These are phyloP conservation scores for Anableps anableps DNA, from an alignment of 2,797 vertebrate genomes.

Conservation along the genomic window DNA sequence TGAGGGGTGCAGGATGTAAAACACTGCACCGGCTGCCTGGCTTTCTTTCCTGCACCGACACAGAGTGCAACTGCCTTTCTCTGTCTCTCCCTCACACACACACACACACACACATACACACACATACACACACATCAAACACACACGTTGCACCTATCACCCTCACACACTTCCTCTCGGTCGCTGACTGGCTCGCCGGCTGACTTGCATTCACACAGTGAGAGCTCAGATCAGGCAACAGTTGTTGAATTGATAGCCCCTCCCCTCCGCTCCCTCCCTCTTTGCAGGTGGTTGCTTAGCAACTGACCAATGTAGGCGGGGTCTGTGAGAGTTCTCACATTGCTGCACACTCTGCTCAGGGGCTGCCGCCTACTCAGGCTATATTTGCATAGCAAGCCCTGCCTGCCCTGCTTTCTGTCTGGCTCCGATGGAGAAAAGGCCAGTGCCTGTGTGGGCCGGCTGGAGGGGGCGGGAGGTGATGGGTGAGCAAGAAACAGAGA, in stretches of 20 bases:
- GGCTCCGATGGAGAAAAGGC: constrained; percentile 44
- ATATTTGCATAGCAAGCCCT: constrained; percentile 76
- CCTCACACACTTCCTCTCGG: constrained; percentile 46
- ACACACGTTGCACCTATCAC: constrained; percentile 50
- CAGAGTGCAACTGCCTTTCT: constrained; percentile 23
- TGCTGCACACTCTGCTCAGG: constrained; percentile 66
- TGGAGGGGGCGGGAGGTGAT: constrained; percentile 39
- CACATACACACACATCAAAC: constrained; percentile 28
- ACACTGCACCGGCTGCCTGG: constrained; percentile 58
- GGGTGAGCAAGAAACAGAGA: constrained; percentile 53
- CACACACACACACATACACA: constrained; percentile 18
- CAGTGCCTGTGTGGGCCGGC: constrained; percentile 42
- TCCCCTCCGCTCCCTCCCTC: constrained; percentile 45
- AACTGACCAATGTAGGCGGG: constrained; percentile 76
- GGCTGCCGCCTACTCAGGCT: constrained; percentile 71
- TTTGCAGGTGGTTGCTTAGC: constrained; percentile 67
- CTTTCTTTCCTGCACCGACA: constrained; percentile 15
- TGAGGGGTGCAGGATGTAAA: constrained; percentile 48
- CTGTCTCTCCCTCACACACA: neutral
- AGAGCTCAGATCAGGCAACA: constrained; percentile 77
- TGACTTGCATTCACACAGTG: constrained; percentile 67
- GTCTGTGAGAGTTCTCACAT: constrained; percentile 67
- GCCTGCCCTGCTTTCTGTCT: constrained; percentile 49
- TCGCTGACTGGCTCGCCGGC: constrained; percentile 55
- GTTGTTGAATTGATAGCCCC: constrained; percentile 75